Percentiles rank a stretch among this genome's conserved stretches.
phyloP scores from a whole-genome alignment of 2,113 vertebrate species.

The Oophaga pumilio region DNA sequence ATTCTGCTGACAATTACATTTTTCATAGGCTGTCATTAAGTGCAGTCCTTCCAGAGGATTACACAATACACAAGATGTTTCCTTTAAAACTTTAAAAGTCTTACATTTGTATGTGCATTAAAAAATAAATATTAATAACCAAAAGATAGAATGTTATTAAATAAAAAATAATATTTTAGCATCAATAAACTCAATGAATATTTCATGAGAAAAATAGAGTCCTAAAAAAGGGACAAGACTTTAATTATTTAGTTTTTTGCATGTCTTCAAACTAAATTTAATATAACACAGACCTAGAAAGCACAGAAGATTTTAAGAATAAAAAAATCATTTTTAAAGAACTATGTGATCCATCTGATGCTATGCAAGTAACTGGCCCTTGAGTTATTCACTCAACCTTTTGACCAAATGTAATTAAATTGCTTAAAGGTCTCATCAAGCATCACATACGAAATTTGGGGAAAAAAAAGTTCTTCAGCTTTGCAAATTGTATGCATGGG shows the following conservation, averaged over 20 bases:
- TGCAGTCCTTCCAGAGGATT: neutral
- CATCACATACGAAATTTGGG: no score
- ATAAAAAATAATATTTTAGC: neutral
- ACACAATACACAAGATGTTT: neutral
- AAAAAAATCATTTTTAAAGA: neutral
- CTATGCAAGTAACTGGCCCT: neutral
- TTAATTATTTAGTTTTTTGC: neutral
- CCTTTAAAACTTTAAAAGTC: neutral
- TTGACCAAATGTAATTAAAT: neutral
- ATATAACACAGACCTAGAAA: neutral
- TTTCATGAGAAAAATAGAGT: neutral
- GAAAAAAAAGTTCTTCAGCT: no score
- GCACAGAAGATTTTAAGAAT: neutral
- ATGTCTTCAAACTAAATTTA: neutral
- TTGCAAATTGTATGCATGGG: no score
- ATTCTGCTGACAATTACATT: conserved; percentile 29
- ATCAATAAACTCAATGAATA: neutral
- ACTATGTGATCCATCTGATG: neutral
- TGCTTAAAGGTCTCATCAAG: no score
- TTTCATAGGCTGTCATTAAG: neutral
- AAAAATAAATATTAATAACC: neutral
- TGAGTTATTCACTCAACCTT: neutral
- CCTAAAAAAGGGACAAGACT: neutral
- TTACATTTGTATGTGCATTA: neutral
- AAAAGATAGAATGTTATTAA: neutral